phyloP scores from a whole-genome alignment of 2,113 vertebrate genomes.

The Baryphthengus martii region DNA sequence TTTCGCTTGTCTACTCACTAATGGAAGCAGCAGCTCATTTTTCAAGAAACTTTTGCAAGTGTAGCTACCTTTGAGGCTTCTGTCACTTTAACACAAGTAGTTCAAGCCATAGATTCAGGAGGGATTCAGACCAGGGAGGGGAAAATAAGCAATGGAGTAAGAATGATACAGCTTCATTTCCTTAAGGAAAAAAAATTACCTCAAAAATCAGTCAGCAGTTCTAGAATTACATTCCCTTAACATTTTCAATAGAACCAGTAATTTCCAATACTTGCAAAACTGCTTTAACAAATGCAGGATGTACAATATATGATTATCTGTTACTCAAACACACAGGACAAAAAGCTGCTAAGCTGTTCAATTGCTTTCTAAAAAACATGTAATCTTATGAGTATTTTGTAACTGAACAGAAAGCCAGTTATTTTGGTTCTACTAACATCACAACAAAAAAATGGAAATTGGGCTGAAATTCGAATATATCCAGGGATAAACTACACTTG shows the following conservation, averaged over 20 bases:
- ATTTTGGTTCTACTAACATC: background rate
- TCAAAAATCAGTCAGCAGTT: background rate
- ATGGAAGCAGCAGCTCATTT: background rate
- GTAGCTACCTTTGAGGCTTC: background rate
- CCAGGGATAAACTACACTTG: background rate
- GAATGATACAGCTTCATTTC: background rate
- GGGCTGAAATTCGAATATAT: background rate
- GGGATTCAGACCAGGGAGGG: background rate
- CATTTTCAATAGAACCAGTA: background rate
- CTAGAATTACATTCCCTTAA: background rate
- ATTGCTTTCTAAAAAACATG: background rate
- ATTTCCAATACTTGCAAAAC: slow-evolving; percentile 2
- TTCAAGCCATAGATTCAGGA: background rate
- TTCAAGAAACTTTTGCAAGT: background rate
- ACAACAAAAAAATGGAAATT: background rate
- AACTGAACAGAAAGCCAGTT: background rate
- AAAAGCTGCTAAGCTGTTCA: background rate
- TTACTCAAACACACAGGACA: background rate
- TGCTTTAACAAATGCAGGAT: background rate
- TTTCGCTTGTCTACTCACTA: background rate
- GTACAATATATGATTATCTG: background rate
- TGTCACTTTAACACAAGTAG: background rate
- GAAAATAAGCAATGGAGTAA: background rate
- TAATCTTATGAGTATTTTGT: background rate
- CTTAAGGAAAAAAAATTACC: background rate